A percentile compares a stretch with the other conserved stretches of the same genome.
phyloP scores from a whole-genome alignment of 2,797 vertebrate genomes.

The Characodon lateralis region DNA sequence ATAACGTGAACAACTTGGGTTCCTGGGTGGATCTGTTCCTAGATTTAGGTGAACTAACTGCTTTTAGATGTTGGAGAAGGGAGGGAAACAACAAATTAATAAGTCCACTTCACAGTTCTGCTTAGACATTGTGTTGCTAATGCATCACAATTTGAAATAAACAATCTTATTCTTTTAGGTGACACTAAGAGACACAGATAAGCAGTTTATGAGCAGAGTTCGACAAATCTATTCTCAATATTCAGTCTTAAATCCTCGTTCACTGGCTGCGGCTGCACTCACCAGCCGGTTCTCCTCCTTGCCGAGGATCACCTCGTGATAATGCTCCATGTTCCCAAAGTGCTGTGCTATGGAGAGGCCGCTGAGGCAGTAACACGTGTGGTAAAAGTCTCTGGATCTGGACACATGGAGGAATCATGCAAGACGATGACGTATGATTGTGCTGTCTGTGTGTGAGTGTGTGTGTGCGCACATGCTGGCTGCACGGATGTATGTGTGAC shows the following conservation, averaged over 20 bases:
- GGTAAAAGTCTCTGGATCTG: slow-evolving; percentile 97
- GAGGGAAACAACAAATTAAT: no score
- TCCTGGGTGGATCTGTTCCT: no score
- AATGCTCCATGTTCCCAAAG: slow-evolving; percentile 88
- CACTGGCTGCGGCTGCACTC: slow-evolving; percentile 56
- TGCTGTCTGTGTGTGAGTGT: background rate
- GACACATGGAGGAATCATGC: background rate
- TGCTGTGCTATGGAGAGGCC: slow-evolving; percentile 95
- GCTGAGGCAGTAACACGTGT: slow-evolving; percentile 97
- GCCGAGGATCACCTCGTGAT: slow-evolving; percentile 88
- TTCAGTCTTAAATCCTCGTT: background rate
- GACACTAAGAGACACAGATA: no score
- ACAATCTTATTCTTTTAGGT: no score
- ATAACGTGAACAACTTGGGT: no score
- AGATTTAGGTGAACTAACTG: no score
- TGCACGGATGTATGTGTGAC: slow-evolving; percentile 26
- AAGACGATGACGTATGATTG: background rate
- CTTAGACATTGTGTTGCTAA: no score
- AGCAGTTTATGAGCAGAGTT: no score
- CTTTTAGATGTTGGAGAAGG: no score
- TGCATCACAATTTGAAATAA: no score
- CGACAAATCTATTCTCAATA: no score
- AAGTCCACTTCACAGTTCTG: no score
- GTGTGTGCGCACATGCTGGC: background rate
- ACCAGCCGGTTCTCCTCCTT: slow-evolving; percentile 91